Conservation (phyloP, 2,888 invertebrate genomes). For the Tiliacea citrago region DNA sequence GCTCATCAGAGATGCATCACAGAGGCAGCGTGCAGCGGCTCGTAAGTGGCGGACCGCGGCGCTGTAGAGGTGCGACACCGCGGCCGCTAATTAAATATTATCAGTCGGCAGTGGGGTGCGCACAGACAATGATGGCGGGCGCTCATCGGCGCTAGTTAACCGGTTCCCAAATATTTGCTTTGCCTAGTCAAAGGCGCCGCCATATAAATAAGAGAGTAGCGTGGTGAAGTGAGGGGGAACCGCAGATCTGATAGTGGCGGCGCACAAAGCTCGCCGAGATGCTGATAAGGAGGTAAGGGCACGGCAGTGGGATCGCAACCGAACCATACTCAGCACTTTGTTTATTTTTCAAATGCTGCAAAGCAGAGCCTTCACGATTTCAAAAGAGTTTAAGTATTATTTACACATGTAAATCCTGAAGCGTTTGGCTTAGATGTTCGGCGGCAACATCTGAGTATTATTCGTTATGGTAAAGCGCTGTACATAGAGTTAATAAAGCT, state of each 20-base stretch:
- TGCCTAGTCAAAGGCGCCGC: conserved; percentile 87
- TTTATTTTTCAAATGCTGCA: conserved; percentile 75
- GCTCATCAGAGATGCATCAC: conserved; percentile 76
- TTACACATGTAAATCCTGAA: conserved; percentile 41
- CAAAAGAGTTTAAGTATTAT: conserved; percentile 39
- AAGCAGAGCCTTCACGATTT: conserved; percentile 27
- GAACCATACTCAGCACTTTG: conserved; percentile 72
- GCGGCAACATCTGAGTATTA: conserved; percentile 33
- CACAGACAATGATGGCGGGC: conserved; percentile 86
- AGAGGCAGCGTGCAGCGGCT: conserved; percentile 73
- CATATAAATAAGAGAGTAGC: conserved; percentile 81
- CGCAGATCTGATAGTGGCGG: conserved; percentile 84
- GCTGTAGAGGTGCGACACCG: conserved; percentile 88
- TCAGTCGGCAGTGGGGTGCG: conserved; percentile 82
- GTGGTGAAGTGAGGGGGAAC: conserved; percentile 71
- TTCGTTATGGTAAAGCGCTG: conserved; percentile 35
- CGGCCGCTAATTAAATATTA: conserved; percentile 89
- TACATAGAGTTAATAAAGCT: conserved; percentile 43
- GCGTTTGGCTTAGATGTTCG: conserved; percentile 21
- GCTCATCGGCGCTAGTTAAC: conserved; percentile 88
- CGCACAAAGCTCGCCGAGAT: conserved; percentile 83
- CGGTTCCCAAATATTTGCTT: conserved; percentile 88
- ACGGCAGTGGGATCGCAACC: conserved; percentile 76
- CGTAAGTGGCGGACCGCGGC: conserved; percentile 77
- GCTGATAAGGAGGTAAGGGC: conserved; percentile 78